Conservation (phyloP, 2,888 invertebrate genomes). For the Drosophila sordidapex region DNA sequence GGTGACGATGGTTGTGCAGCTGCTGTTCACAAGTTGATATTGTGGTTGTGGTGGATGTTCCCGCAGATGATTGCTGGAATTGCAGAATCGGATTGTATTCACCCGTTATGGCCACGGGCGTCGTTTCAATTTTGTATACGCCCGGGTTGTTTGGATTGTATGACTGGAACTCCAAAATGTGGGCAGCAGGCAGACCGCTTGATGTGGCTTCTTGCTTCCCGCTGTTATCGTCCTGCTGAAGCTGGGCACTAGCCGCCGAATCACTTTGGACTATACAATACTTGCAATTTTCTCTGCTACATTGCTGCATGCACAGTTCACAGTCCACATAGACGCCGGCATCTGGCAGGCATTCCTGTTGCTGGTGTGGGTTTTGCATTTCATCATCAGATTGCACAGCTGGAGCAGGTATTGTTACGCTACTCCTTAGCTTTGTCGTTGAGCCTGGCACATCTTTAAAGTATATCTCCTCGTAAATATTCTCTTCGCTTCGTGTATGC, state of each 20-base stretch:
- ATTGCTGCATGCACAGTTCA: slow-evolving; percentile 84
- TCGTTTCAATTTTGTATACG: slow-evolving; percentile 85
- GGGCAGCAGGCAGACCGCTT: slow-evolving; percentile 67
- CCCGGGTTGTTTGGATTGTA: slow-evolving; percentile 85
- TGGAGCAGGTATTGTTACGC: slow-evolving; percentile 17
- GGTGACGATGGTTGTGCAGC: slow-evolving; percentile 52
- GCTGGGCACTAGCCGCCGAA: slow-evolving; percentile 6
- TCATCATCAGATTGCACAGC: slow-evolving; percentile 59
- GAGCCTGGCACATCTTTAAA: slow-evolving; percentile 80
- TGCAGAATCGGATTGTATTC: slow-evolving; percentile 85
- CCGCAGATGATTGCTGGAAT: slow-evolving; percentile 79
- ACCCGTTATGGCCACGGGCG: slow-evolving; percentile 84
- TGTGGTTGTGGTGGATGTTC: slow-evolving; percentile 56
- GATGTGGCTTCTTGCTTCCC: slow-evolving; percentile 25
- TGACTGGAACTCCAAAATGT: slow-evolving; percentile 84
- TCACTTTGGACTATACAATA: slow-evolving; percentile 69
- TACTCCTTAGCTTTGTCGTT: slow-evolving; percentile 20
- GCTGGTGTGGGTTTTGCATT: slow-evolving; percentile 40
- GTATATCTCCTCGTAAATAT: slow-evolving; percentile 85
- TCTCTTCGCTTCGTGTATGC: slow-evolving; percentile 84
- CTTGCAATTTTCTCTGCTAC: slow-evolving; percentile 83
- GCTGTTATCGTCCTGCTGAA: slow-evolving; percentile 21
- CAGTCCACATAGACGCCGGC: slow-evolving; percentile 79
- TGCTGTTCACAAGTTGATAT: slow-evolving; percentile 65
- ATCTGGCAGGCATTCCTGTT: slow-evolving; percentile 37